Evolutionary conservation across 2,113 vertebrate species (phyloP), one percentile per base, ranked within the genome.

Genomic region (Perccottus glenii): DNA sequence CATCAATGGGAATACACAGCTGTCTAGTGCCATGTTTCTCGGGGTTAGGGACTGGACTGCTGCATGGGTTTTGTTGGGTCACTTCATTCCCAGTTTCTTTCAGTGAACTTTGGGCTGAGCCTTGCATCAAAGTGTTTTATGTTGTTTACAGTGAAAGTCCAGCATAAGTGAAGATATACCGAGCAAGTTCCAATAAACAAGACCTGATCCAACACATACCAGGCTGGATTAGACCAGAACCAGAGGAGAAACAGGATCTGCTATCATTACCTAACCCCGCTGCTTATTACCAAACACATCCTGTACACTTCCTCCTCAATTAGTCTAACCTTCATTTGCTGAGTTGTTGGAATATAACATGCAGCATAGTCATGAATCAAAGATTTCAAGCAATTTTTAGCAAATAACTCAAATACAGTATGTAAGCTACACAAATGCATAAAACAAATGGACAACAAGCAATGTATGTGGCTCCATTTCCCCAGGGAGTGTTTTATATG

Each of bases 241-340:
- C 75, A 72, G 80, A 82, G 82, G 72, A 80, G 92, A 89, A 88
- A 93, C 85, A 66, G 59, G 85, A 93, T 90, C 90, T 87, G 67
- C 66, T 80, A 59, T 88, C 85, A 63, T 76, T 83, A 75, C 50
- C 77, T 43, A 64, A 66, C 63, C 57, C 83, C 46, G 45, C 82
- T 14, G 57, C 81, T 76, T 55, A 67, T 74, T 80, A 79, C 57
- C 71, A 78, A 86, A 92, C 72, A 87, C 84, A 90, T 90, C 83
- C 82, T 78, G 53, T 62, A 74, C 83, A 89, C 89, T 91, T 92
- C 90, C 90, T 88, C 78, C 85, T 83, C 88, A 89, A 92, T 92
- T 90, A 91, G 74, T 70, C 65, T 79, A 87, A 92, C 89, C 90
- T 91, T 89, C 87, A 89, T 91, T 70, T 69, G 16, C 47, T 58